Percentiles rank a stretch among this genome's conserved stretches.
These are phyloP conservation scores for Aptenodytes forsteri DNA, from an alignment of 2,113 vertebrate genomes.

Conservation along the genomic window DNA sequence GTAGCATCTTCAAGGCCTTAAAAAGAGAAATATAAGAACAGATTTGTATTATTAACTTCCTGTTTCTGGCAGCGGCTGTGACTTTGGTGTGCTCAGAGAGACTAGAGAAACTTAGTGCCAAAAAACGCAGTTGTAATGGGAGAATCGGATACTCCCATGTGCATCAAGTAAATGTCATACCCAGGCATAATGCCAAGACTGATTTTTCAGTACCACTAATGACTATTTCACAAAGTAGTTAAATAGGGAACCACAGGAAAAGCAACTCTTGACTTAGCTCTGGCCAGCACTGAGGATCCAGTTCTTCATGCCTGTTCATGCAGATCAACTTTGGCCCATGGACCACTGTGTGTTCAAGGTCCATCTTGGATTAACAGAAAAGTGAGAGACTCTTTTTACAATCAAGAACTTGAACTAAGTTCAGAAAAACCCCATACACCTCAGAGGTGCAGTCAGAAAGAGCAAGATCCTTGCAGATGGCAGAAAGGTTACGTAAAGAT, in stretches of 20 bases:
- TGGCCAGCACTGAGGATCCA: not conserved
- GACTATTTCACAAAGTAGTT: not conserved
- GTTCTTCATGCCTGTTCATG: not conserved
- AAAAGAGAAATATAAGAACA: not conserved
- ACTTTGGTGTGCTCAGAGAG: not conserved
- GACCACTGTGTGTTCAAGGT: not conserved
- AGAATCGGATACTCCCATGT: not conserved
- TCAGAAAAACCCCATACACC: not conserved
- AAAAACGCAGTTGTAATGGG: not conserved
- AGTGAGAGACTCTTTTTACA: not conserved
- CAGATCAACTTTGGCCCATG: not conserved
- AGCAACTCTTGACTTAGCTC: not conserved
- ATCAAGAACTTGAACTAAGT: not conserved
- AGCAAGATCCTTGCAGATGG: not conserved
- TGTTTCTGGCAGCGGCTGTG: not conserved
- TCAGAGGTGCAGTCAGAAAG: not conserved
- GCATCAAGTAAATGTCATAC: not conserved
- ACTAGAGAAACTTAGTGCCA: not conserved
- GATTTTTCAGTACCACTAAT: not conserved
- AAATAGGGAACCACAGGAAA: not conserved
- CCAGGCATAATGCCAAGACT: not conserved
- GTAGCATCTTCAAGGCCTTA: not conserved
- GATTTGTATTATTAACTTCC: not conserved
- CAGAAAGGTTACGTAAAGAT: not conserved
- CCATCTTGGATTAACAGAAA: not conserved